These are phyloP conservation scores for Leptodactylus fuscus DNA, from an alignment of 2,113 vertebrate genomes.

Conservation along the genomic window DNA sequence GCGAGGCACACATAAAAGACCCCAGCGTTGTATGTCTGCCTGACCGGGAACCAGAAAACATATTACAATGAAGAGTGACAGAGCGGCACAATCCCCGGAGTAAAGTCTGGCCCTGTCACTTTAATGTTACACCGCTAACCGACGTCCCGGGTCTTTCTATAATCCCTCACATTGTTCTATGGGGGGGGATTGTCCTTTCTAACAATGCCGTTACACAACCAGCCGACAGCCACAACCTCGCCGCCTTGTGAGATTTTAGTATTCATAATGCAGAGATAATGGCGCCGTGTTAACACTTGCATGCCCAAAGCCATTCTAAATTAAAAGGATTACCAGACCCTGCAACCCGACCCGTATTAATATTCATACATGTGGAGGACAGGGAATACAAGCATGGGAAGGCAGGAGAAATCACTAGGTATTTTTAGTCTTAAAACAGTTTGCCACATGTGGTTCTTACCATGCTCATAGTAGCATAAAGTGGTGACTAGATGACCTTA, in stretches of 20 bases:
- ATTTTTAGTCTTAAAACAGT: no score
- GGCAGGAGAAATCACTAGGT: no score
- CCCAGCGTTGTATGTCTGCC: background rate
- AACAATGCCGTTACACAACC: background rate
- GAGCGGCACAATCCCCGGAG: background rate
- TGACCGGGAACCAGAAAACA: background rate
- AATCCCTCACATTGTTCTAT: background rate
- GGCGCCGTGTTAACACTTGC: background rate
- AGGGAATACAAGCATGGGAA: no score
- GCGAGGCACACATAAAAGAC: background rate
- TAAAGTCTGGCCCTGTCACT: conserved; percentile 11
- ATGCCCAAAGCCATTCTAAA: background rate
- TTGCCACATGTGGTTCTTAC: no score
- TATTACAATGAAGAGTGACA: conserved; percentile 17
- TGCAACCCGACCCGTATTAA: background rate
- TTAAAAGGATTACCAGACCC: background rate
- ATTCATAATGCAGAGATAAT: background rate
- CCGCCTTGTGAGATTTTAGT: background rate
- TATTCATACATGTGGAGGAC: background rate
- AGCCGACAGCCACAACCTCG: background rate
- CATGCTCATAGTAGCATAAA: no score
- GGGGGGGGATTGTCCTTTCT: background rate
- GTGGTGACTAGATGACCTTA: no score
- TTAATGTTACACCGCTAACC: background rate
- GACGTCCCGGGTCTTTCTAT: background rate